These are phyloP conservation scores for Nymphicus hollandicus DNA, from an alignment of 2,113 vertebrate species.

Conservation along the genomic window DNA sequence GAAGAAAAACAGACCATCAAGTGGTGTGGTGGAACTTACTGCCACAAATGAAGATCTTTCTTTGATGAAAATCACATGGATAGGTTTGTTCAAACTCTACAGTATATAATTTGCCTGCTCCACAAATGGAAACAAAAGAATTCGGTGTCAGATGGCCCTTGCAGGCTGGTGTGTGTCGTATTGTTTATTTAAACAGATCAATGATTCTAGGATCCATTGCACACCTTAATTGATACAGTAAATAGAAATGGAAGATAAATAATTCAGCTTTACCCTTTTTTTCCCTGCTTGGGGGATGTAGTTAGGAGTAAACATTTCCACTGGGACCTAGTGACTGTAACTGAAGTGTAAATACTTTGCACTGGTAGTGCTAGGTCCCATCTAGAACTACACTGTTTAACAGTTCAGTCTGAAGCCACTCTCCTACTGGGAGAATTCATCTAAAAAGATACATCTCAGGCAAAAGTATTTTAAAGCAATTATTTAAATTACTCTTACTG, in stretches of 20 bases:
- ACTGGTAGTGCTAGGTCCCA: not conserved
- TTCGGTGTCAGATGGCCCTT: not conserved
- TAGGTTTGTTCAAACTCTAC: not conserved
- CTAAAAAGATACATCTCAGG: not conserved
- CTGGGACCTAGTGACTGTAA: not conserved
- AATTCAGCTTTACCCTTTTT: not conserved
- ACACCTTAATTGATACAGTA: not conserved
- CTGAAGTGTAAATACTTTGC: not conserved
- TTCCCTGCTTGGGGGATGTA: not conserved
- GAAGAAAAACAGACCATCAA: constrained; percentile 11
- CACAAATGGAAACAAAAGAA: constrained; percentile 36
- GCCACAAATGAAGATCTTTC: not conserved
- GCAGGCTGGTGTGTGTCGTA: not conserved
- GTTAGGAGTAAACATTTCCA: not conserved
- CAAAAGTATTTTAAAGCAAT: not conserved
- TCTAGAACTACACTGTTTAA: not conserved
- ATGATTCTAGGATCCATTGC: not conserved
- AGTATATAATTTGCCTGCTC: not conserved
- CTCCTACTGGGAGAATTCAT: not conserved
- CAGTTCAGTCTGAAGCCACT: not conserved
- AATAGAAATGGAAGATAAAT: not conserved
- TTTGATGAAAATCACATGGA: constrained; percentile 9
- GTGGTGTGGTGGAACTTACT: not conserved
- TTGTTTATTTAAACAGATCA: not conserved
- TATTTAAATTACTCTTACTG: not conserved